Conservation (phyloP, 2,113 vertebrate species). For the Mola mola region DNA sequence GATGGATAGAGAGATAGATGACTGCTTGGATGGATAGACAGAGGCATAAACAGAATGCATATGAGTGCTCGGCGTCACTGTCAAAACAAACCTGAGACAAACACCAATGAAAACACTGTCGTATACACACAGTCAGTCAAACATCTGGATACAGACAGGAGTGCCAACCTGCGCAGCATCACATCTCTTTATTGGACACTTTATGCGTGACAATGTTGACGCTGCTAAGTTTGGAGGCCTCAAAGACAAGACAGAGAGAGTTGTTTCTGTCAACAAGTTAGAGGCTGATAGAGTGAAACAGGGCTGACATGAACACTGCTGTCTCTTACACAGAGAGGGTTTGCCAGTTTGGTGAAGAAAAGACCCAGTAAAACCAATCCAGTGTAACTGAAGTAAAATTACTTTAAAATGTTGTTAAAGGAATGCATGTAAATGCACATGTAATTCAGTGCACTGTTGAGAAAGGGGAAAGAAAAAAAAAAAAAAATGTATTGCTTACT, state of each 20-base stretch:
- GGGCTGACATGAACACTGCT: conserved; percentile 7
- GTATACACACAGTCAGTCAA: conserved; percentile 42
- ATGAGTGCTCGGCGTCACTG: conserved; percentile 33
- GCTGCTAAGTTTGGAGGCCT: conserved; percentile 55
- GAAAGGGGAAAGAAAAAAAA: not conserved
- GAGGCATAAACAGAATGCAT: conserved; percentile 36
- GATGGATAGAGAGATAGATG: conserved; percentile 29
- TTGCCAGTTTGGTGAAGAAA: conserved; percentile 7
- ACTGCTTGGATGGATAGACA: conserved; percentile 22
- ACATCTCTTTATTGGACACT: conserved; percentile 52
- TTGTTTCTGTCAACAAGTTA: conserved; percentile 56
- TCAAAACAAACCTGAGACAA: conserved; percentile 65
- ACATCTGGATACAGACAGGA: conserved; percentile 78
- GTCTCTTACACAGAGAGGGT: conserved; percentile 17
- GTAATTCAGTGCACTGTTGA: not conserved
- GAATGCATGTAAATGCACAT: not conserved
- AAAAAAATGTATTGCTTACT: not conserved
- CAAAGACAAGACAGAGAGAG: conserved; percentile 60
- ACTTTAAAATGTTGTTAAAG: too few relatives aligned
- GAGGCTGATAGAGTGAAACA: conserved; percentile 24
- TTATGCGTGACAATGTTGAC: conserved; percentile 64
- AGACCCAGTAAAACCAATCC: not conserved
- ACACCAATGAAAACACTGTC: conserved; percentile 13
- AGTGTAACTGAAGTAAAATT: not conserved
- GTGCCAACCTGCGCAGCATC: conserved; percentile 55